Conservation (phyloP, 2,113 vertebrate species). For the Leptosomus discolor region DNA sequence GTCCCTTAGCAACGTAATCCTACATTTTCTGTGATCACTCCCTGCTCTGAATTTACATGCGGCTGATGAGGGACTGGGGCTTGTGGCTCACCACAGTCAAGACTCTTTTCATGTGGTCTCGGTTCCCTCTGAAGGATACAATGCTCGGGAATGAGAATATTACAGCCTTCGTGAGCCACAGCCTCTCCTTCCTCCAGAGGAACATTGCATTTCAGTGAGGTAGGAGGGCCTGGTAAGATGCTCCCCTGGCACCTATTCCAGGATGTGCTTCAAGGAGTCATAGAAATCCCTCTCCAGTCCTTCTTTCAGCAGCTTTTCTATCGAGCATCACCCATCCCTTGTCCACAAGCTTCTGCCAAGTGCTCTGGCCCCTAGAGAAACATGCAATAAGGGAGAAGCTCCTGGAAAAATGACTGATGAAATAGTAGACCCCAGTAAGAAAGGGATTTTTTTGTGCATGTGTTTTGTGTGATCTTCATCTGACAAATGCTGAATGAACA, state of each 20-base stretch:
- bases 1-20: not conserved
- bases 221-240: not conserved
- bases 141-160: not conserved
- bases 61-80: not conserved
- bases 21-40: not conserved
- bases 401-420: not conserved
- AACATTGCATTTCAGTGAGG: rapidly evolving
- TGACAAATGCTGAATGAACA: not conserved
- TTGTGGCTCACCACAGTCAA: not conserved
- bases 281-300: not conserved
- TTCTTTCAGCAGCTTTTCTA: not conserved
- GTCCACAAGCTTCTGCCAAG: not conserved
- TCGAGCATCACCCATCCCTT: not conserved
- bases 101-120: not conserved
- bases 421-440: not conserved
- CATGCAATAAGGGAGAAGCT: not conserved
- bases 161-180: not conserved
- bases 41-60: not conserved
- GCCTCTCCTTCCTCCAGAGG: not conserved
- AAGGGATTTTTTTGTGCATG: not conserved
- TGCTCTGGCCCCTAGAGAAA: not conserved
- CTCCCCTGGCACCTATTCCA: not conserved
- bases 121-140: not conserved
- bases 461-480: not conserved
- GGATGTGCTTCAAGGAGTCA: not conserved